Evolutionary conservation across 2,113 vertebrate species (phyloP), one percentile per base, ranked within the genome.

Genomic region (Podocnemis expansa): DNA sequence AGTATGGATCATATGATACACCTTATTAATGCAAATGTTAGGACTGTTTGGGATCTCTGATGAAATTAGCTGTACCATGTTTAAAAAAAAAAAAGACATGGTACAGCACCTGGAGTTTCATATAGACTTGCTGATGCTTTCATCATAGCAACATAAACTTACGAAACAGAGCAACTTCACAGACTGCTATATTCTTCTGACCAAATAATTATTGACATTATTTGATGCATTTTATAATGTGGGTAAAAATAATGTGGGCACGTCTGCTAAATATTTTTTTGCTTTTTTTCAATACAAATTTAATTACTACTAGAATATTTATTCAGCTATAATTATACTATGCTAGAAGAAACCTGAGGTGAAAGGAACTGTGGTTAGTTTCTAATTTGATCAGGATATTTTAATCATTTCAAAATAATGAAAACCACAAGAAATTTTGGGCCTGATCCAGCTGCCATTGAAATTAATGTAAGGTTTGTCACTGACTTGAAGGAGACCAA

Each of bases 11-110:
- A 98, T 95, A 97, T 98, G 98, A 98, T 92, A 47, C 52, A 80
- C 89, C 93, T 97, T 98, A 98, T 97, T 97, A 97, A 98, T 97
- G 97, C 98, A 98, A 98, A 98, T 98, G 95, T 97, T 98, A 97
- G 97, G 98, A 97, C 94, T 97, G 98, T 98, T 98, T 97, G 80
- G 96, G 96, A 97, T 93, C 96, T 96, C 94, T 97, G 94, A 98
- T 97, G 96, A 96, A 98, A 98, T 98, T 98, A 98, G 94, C 98
- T 95, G 97, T 97, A 98, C 96, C 94, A 95, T 54, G 3, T 94
- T 38, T 78, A 70, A 73, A 47, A 54, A 86, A 78, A 78, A 49
- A 70, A 67, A 14, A 82, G 56, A 78, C 78, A 96, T 85, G 94
- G 89, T 91, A 96, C 91, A 98, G 93, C 97, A 93, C 94, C 55